Percentiles rank a stretch among this genome's conserved stretches.
These are phyloP conservation scores for Melanostoma scalare DNA, from an alignment of 2,888 invertebrate species.

Conservation along the genomic window DNA sequence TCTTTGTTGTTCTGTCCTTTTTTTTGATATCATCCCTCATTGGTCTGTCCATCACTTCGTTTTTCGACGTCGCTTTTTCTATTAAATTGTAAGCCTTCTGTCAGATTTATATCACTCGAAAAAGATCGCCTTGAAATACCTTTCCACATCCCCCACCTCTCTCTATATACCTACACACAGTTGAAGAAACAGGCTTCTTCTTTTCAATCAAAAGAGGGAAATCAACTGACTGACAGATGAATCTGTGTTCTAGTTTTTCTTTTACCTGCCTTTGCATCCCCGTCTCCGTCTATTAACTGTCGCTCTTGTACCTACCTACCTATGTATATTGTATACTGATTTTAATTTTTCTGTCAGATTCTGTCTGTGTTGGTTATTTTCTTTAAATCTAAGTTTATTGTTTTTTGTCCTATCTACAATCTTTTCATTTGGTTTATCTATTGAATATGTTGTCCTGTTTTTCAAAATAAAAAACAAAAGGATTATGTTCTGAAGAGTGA, in stretches of 20 bases:
- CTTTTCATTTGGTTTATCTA: conserved; percentile 45
- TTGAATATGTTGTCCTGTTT: conserved; percentile 26
- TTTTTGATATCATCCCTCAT: conserved; percentile 20
- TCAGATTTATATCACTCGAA: conserved; percentile 68
- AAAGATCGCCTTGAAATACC: conserved; percentile 32
- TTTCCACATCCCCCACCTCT: background rate
- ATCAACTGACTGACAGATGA: conserved; percentile 71
- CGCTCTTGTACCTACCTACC: conserved; percentile 27
- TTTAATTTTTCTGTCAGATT: background rate
- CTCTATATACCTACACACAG: no score
- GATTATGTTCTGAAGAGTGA: conserved; percentile 60
- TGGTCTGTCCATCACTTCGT: conserved; percentile 24
- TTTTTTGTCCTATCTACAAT: conserved; percentile 44
- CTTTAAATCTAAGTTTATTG: conserved; percentile 57
- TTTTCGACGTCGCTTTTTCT: conserved; percentile 56
- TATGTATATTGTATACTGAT: background rate
- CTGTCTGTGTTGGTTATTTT: conserved; percentile 34
- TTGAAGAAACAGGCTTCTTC: conserved; percentile 17
- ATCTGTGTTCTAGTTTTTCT: conserved; percentile 56
- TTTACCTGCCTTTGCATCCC: conserved; percentile 6
- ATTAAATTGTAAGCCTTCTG: conserved; percentile 66
- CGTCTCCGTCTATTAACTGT: conserved; percentile 33
- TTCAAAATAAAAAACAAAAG: conserved; percentile 4
- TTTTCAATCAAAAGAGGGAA: conserved; percentile 68
- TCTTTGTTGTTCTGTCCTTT: conserved; percentile 26